These are phyloP conservation scores for Dendrocincla tyrannina DNA, from an alignment of 2,797 vertebrate genomes.

Conservation along the genomic window DNA sequence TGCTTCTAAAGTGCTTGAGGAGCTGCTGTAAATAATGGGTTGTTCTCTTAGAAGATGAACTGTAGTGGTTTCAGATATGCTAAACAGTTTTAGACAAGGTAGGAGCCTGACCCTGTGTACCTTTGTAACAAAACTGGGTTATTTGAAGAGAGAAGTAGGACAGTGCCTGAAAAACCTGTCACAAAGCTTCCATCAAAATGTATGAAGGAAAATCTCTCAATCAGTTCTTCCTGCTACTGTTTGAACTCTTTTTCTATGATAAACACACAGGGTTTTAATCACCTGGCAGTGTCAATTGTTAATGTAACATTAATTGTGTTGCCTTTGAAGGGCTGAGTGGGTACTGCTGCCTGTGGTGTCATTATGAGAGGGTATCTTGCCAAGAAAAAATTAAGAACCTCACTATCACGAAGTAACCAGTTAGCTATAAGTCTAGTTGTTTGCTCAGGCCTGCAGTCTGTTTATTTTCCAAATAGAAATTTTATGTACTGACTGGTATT, in stretches of 20 bases:
- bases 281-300: not conserved
- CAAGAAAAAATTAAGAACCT: not conserved
- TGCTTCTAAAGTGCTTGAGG: not conserved
- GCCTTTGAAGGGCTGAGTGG: not conserved
- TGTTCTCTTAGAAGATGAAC: not conserved
- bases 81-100: not conserved
- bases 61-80: not conserved
- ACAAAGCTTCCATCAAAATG: not conserved
- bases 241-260: not conserved
- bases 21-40: not conserved
- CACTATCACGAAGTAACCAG: not conserved
- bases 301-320: not conserved
- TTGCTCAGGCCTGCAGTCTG: not conserved
- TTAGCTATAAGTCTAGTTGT: not conserved
- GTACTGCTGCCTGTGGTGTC: not conserved
- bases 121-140: not conserved
- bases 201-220: not conserved
- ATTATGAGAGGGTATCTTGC: not conserved
- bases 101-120: not conserved
- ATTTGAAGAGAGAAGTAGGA: not conserved
- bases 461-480: not conserved
- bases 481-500: not conserved
- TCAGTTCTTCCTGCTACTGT: not conserved
- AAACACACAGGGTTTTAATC: not conserved
- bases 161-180: not conserved